Base-by-base conservation (phyloP, 64 coral and sea anemone species). In the Porites australiensis region DNA sequence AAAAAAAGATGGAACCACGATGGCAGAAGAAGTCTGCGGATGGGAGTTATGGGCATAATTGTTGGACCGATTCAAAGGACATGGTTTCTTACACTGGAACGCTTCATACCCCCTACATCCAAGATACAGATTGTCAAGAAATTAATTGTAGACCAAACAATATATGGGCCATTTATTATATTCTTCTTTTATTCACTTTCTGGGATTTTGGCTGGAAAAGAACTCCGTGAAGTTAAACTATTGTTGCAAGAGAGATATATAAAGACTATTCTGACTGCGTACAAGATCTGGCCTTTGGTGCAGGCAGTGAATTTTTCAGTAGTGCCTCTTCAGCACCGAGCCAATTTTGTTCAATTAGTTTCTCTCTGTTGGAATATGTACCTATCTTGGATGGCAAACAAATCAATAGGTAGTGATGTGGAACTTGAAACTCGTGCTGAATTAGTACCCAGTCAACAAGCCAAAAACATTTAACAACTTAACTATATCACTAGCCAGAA, bases 301-400 rank as follows among this genome's bases (percentile, higher is more conserved):
- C 96, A 98, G 72, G 58, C 86, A 19, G 69, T 95, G 0, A 98
- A 93, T 74, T 98, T 98, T 78, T 83, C 68, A 16, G 77, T 98
- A 52, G 43, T 98, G 2, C 96, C 94, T 5, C 63, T 95, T 45
- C 82, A 93, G 68, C 62, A 95, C 61, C 72, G 96, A 45, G 82
- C 95, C 16, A 82, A 75, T 66, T 89, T 98, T 57, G 96, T 95
- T 12, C 94, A 98, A 72, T 27, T 90, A 52, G 76, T 95, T 44
- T 91, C 96, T 20, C 19, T 98, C 12, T 95, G 95, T 77, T 98
- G 96, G 96, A 98, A 98, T 78, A 90, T 91, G 9, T 98, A 95
- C 87, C 58, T 98, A 47, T 90, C 90, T 0, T 98, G 94, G 94
- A 92, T 87, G 60, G 82, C 90, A 8, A 95, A 90, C 77, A 98